A percentile compares a stretch with the other conserved stretches of the same genome.
Evolutionary conservation across 2,113 vertebrate genomes (phyloP).

Genomic region (Ammodytes dubius): DNA sequence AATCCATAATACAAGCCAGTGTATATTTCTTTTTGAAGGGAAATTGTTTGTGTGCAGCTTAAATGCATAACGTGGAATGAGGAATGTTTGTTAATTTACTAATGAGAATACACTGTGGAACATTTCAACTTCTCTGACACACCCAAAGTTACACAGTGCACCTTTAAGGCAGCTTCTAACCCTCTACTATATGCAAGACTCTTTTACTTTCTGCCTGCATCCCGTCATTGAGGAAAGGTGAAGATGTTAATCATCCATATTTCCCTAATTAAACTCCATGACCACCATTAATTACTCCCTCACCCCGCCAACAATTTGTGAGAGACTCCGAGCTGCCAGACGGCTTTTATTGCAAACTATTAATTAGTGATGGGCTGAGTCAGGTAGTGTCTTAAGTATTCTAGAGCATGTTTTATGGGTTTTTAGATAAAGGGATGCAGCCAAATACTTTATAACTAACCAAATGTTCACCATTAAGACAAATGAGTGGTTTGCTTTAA

Average conservation of each 20-base stretch:
- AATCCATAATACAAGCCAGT: neutral
- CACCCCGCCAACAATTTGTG: slow-evolving; percentile 77
- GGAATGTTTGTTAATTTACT: no score
- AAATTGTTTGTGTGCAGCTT: neutral
- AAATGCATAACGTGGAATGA: neutral
- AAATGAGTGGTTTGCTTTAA: slow-evolving; percentile 31
- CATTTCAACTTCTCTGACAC: no score
- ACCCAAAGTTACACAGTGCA: neutral
- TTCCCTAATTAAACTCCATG: slow-evolving; percentile 81
- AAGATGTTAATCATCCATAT: slow-evolving; percentile 86
- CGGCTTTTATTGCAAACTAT: slow-evolving; percentile 83
- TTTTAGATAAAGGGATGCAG: slow-evolving; percentile 65
- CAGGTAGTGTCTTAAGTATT: slow-evolving; percentile 77
- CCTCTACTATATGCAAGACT: neutral
- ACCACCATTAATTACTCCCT: slow-evolving; percentile 82
- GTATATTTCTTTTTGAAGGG: neutral
- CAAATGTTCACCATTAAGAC: slow-evolving; percentile 54
- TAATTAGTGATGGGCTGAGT: slow-evolving; percentile 81
- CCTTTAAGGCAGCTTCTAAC: slow-evolving; percentile 1
- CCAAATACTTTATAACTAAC: slow-evolving; percentile 47
- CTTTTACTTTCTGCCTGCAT: slow-evolving; percentile 50
- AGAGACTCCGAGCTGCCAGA: slow-evolving; percentile 72
- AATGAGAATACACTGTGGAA: no score
- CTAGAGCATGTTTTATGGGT: slow-evolving; percentile 74
- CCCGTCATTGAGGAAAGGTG: slow-evolving; percentile 78